Base-by-base conservation (phyloP, 2,888 invertebrate genomes). In the Cryptus armator region DNA sequence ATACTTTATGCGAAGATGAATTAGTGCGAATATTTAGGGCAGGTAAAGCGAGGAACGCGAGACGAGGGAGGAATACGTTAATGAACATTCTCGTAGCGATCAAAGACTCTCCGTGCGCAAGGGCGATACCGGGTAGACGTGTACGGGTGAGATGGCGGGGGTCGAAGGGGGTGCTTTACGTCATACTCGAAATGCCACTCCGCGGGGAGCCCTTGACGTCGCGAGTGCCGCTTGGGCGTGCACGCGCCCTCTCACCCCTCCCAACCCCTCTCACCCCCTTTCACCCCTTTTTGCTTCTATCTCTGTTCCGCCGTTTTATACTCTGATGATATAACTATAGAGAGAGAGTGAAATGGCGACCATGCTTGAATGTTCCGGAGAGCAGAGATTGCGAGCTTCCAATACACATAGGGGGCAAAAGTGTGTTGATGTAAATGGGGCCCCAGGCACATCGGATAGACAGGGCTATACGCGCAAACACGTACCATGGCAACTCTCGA, bases 161-260 rank as follows among this genome's bases (percentile, higher is more conserved):
- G 62, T 84, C 83, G 75, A 72, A 81, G 85, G 79, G 81, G 80
- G 83, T 72, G 86, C 83, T 86, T 81, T 81, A 83, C 83, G 83
- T 86, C 85, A 85, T 85, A 85, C 77, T 87, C 78, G 74, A 84
- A 81, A 86, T 88, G 83, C 78, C 82, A 78, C 80, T 83, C 76
- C 75, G 62, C 74, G 67, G 74, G 64, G 78, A 82, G 78, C 85
- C 78, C 85, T 85, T 82, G 85, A 85, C 78, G 82, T 85, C 82
- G 78, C 85, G 86, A 86, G 77, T 85, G 84, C 84, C 84, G 72
- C 86, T 82, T 83, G 71, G 84, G 43, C 62, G 67, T 62, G 67
- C 81, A 48, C 81, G 74, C 74, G 37, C 56, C 84, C 59, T 29
- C 75, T 59, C 44, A 48, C 62, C 62, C 62, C n/a, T 70, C 14